phyloP scores from a whole-genome alignment of 2,888 invertebrate species.

The Celastrina argiolus region DNA sequence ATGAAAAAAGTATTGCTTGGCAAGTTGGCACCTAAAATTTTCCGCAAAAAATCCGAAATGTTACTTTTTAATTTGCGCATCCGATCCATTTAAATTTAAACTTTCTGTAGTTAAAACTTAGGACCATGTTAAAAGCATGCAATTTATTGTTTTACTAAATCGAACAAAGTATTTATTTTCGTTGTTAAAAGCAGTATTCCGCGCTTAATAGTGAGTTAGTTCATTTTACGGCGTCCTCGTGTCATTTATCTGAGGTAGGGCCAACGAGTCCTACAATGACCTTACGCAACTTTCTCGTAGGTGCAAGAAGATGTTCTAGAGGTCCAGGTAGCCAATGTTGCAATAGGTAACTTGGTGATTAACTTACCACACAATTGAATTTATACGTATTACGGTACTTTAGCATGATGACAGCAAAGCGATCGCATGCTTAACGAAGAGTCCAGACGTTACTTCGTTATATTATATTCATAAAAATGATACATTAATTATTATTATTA shows the following conservation, averaged over 20 bases:
- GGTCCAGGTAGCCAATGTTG: conserved; percentile 42
- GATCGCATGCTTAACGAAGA: conserved; percentile 32
- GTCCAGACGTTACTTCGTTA: conserved; percentile 26
- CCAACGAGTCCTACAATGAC: conserved; percentile 41
- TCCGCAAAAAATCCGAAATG: not conserved
- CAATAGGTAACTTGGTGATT: conserved; percentile 36
- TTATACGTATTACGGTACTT: conserved; percentile 31
- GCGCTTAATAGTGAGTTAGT: conserved; percentile 34
- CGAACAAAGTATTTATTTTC: conserved; percentile 8
- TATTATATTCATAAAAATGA: conserved; percentile 24
- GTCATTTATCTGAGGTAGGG: conserved; percentile 47
- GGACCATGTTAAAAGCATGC: conserved; percentile 10
- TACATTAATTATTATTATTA: conserved; percentile 30
- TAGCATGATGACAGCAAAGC: conserved; percentile 31
- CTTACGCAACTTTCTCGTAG: conserved; percentile 50
- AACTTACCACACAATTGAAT: conserved; percentile 34
- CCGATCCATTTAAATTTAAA: not conserved
- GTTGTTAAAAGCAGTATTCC: conserved; percentile 29
- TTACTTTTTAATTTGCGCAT: not conserved
- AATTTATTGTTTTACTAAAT: not conserved
- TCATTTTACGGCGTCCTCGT: conserved; percentile 43
- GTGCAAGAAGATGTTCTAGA: conserved; percentile 43
- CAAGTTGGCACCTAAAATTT: not conserved
- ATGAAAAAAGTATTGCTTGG: conserved; percentile 3
- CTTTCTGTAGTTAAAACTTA: not conserved